Base-by-base conservation (phyloP, 1,140 invertebrate genomes). In the Lepidurus apus region DNA sequence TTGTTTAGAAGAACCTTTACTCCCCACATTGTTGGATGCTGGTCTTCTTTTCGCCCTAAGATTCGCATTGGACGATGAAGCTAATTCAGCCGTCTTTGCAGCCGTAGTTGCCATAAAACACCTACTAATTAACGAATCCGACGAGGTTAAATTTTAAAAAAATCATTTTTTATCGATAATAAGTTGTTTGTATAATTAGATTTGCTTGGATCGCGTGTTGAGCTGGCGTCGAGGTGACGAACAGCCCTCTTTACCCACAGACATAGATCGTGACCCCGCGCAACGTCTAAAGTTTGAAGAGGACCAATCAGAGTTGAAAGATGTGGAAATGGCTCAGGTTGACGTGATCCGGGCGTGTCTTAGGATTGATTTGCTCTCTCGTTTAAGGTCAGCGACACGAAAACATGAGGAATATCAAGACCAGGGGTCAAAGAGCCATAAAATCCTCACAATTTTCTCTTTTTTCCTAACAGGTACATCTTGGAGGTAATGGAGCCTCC, bases 51-150 rank as follows among this genome's bases (percentile, higher is more conserved):
- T 96, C 82, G 84, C 96, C 1, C 81, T 97, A 73, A 88, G 95
- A 81, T 94, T 93, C 86, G 91, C 93, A 9, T 83, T 96, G 42
- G 95, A 98, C 86, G 93, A 96, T 82, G 90, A 90, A 81, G 90
- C 91, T n/a, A 84, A 90, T 0, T 87, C 89, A 13, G 87, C 93
- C 42, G 84, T 96, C 10, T 91, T 90, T 80, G 89, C 93, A 13
- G 87, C 92, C 10, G 85, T 95, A 10, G 88, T 89, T 85, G 91
- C 91, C 7, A 84, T 96, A 47, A 88, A 90, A 82, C 89, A 90
- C 82, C 87, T 96, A 24, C 83, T 94, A 11, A 92, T 90, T 77
- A 92, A 90, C 80, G 89, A 91, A 83, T 87, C 90, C 42, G 94
- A 96, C 42, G 53, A 65, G 13, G 53, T 65, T n/a, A 65, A 65